Evolutionary conservation across 2,888 invertebrate species (phyloP).

Genomic region (Fabriciana adippe): DNA sequence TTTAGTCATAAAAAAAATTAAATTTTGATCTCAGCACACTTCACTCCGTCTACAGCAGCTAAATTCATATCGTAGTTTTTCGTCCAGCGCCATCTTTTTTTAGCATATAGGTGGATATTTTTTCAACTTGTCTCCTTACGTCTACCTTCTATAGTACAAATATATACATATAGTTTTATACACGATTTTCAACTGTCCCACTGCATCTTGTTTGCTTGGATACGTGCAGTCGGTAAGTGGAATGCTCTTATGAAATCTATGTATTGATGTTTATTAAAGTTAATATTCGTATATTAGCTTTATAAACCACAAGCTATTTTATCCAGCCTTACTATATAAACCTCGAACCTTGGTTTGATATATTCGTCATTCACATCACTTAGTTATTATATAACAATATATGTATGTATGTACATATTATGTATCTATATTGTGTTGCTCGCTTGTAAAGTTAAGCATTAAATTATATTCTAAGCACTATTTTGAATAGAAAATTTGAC

Average conservation of each 20-base stretch:
- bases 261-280: conserved; percentile 4
- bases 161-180: conserved; percentile 26
- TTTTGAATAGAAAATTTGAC: background rate
- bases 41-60: too few relatives aligned
- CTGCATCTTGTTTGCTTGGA: conserved; percentile 45
- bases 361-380: background rate
- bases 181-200: conserved; percentile 36
- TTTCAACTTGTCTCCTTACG: too few relatives aligned
- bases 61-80: too few relatives aligned
- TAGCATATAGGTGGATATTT: too few relatives aligned
- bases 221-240: conserved; percentile 45
- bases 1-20: too few relatives aligned
- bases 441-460: background rate
- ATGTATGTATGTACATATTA: background rate
- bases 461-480: background rate
- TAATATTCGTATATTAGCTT: background rate
- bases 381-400: conserved; percentile 8
- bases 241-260: conserved; percentile 23
- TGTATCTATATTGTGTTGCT: background rate
- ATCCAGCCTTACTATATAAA: too few relatives aligned
- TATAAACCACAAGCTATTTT: background rate
- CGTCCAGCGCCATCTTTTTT: too few relatives aligned
- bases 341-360: too few relatives aligned
- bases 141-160: background rate
- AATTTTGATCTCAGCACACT: too few relatives aligned